Conservation (phyloP, 2,113 vertebrate genomes). For the Perccottus glenii region DNA sequence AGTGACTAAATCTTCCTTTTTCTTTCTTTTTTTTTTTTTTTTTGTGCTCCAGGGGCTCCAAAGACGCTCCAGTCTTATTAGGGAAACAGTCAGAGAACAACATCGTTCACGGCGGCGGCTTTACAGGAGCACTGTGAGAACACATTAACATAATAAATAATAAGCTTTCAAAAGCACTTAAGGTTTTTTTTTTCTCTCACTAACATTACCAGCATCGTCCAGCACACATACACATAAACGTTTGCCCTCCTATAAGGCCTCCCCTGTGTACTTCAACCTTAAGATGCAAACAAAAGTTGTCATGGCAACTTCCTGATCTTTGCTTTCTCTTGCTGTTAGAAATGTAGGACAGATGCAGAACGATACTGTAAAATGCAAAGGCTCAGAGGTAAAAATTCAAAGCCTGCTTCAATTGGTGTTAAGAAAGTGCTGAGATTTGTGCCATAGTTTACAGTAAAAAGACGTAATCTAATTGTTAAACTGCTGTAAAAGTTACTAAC, state of each 20-base stretch:
- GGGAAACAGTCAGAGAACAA: conserved; percentile 40
- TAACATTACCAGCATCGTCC: conserved; percentile 27
- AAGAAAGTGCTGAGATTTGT: background rate
- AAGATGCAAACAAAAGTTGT: conserved; percentile 60
- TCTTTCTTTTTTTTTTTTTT: conserved; percentile 35
- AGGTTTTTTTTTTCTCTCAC: conserved; percentile 28
- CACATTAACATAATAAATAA: conserved; percentile 30
- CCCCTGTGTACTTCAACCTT: conserved; percentile 2
- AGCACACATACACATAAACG: conserved; percentile 26
- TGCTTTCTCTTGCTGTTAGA: conserved; percentile 28
- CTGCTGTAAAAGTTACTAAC: too few relatives aligned
- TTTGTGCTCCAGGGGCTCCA: conserved; percentile 20
- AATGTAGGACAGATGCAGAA: conserved; percentile 44
- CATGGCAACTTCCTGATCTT: conserved; percentile 58
- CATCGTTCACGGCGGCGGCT: conserved; percentile 32
- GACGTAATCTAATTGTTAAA: too few relatives aligned
- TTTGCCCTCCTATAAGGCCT: conserved; percentile 34
- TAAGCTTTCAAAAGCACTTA: conserved; percentile 35
- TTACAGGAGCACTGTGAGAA: conserved; percentile 34
- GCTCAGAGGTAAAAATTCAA: conserved; percentile 9
- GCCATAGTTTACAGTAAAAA: too few relatives aligned
- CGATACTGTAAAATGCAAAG: conserved; percentile 23
- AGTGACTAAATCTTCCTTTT: conserved; percentile 26
- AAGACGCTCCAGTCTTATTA: conserved; percentile 58
- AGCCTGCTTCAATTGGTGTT: background rate